Conservation (phyloP, 1,140 invertebrate genomes). For the Orchesella cincta region DNA sequence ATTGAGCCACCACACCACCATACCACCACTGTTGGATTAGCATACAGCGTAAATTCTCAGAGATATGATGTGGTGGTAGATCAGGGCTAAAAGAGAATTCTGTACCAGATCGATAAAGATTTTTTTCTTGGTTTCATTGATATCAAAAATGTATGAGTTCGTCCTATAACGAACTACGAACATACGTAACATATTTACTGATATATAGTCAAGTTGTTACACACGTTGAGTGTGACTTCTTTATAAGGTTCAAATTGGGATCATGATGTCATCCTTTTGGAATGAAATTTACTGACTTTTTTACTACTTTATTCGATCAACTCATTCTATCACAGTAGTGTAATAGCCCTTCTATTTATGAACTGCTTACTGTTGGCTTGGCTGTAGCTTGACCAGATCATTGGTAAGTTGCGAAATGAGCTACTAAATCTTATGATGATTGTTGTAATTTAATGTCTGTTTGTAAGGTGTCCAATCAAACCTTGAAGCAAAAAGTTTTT, state of each 20-base stretch:
- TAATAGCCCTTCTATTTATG: too few relatives aligned
- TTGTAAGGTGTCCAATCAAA: background rate
- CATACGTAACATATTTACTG: background rate
- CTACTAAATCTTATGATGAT: background rate
- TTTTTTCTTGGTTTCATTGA: background rate
- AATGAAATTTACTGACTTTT: background rate
- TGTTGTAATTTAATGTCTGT: background rate
- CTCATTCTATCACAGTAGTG: too few relatives aligned
- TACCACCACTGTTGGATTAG: background rate
- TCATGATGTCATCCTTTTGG: slow-evolving; percentile 3
- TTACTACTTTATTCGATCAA: background rate
- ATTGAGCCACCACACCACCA: background rate
- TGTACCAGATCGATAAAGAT: background rate
- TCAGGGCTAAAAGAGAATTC: background rate
- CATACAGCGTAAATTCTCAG: background rate
- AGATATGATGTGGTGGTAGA: background rate
- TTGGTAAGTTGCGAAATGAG: too few relatives aligned
- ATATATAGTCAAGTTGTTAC: background rate
- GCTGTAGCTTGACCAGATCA: too few relatives aligned
- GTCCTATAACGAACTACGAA: background rate
- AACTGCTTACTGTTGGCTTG: too few relatives aligned
- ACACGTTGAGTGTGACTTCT: background rate
- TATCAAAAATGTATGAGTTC: too few relatives aligned
- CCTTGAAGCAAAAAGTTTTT: background rate
- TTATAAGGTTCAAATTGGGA: slow-evolving; percentile 5